These are phyloP conservation scores for Hecatera dysodea DNA, from an alignment of 2,888 invertebrate genomes.

Conservation along the genomic window DNA sequence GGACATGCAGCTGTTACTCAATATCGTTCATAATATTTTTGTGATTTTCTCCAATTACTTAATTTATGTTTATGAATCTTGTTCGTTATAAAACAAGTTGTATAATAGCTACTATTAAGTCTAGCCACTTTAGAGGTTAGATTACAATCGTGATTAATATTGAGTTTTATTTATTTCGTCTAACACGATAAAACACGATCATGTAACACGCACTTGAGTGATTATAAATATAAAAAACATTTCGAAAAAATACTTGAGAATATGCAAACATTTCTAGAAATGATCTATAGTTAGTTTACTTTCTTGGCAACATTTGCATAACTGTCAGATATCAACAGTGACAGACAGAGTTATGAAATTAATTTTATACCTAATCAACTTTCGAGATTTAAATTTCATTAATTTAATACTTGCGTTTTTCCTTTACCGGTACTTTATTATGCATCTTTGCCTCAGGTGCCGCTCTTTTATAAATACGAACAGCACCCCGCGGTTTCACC, in stretches of 20 bases:
- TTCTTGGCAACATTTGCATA: constrained; percentile 4
- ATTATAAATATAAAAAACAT: not conserved
- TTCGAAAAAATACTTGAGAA: not conserved
- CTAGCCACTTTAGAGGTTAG: constrained; percentile 28
- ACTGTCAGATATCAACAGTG: not conserved
- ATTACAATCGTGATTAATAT: constrained; percentile 43
- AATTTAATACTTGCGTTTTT: not conserved
- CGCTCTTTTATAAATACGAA: no score
- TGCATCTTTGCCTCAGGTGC: no score
- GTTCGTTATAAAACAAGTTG: constrained; percentile 4
- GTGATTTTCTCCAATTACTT: not conserved
- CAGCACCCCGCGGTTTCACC: no score
- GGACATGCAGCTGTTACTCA: no score
- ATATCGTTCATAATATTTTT: not conserved
- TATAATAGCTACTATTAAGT: constrained; percentile 19
- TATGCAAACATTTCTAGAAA: not conserved
- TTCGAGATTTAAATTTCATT: not conserved
- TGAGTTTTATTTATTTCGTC: constrained; percentile 34
- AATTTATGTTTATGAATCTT: constrained; percentile 12
- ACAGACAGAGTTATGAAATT: no score
- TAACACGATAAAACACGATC: constrained; percentile 38
- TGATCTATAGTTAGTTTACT: not conserved
- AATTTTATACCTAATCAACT: no score
- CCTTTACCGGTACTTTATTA: not conserved
- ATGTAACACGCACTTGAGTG: constrained; percentile 35